These are phyloP conservation scores for Ondatra zibethicus DNA, from an alignment of 2,113 vertebrate species.

Conservation along the genomic window DNA sequence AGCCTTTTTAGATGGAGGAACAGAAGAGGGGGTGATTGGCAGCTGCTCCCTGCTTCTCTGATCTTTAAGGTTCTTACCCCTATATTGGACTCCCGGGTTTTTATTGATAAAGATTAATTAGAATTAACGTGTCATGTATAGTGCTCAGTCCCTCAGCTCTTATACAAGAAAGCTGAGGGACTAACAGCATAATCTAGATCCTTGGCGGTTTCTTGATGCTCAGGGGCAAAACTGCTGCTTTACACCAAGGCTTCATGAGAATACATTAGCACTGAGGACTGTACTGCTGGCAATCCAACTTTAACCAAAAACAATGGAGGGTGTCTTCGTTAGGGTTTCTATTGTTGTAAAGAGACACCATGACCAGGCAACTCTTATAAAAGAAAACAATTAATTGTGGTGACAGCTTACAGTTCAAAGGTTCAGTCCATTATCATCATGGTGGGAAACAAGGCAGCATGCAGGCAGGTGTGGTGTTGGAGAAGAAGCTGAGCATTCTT, in stretches of 20 bases:
- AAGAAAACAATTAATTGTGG: background rate
- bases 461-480: background rate
- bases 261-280: background rate
- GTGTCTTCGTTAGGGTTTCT: background rate
- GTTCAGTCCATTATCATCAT: background rate
- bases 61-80: no score
- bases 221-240: slow-evolving; percentile 57
- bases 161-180: slow-evolving; percentile 25
- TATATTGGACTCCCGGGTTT: no score
- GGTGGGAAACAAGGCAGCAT: background rate
- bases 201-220: slow-evolving; percentile 43
- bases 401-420: background rate
- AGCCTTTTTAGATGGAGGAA: no score
- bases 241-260: slow-evolving; percentile 41
- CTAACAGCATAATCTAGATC: background rate
- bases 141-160: slow-evolving; percentile 5
- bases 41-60: no score
- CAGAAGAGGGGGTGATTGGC: no score
- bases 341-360: background rate
- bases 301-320: background rate
- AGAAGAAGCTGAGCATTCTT: background rate
- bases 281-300: background rate
- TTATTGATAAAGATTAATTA: no score
- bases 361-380: background rate
- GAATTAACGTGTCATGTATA: no score